Percentiles rank a stretch among this genome's conserved stretches.
Conservation (phyloP, 2,888 invertebrate genomes). For the Acrobasis consociella region DNA sequence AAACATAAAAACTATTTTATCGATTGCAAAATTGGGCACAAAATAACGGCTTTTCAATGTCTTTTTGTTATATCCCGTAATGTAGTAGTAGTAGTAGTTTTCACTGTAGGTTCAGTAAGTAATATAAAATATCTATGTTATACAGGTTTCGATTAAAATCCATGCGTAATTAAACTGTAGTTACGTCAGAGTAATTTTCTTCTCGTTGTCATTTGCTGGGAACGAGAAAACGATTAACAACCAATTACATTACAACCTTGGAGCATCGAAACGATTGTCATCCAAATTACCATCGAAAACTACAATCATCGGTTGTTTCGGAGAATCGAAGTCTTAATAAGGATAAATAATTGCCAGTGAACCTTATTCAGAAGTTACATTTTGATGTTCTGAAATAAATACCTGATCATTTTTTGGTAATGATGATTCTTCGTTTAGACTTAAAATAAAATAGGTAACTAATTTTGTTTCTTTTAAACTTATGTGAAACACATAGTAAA, state of each 20-base stretch:
- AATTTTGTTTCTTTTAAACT: no score
- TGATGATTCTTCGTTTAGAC: no score
- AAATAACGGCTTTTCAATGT: no score
- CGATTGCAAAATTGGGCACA: no score
- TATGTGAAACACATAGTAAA: no score
- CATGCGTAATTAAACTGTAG: not conserved
- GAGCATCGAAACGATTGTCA: constrained; percentile 9
- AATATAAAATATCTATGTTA: not conserved
- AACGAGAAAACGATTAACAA: constrained; percentile 16
- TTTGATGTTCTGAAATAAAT: not conserved
- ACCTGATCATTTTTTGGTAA: no score
- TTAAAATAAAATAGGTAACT: no score
- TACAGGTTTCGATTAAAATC: not conserved
- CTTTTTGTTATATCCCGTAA: not conserved
- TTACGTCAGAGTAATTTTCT: constrained; percentile 13
- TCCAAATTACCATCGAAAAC: constrained; percentile 9
- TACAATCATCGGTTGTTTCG: not conserved
- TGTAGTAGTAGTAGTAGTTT: not conserved
- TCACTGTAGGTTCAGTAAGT: no score
- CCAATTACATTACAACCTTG: constrained; percentile 15
- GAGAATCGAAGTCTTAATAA: constrained; percentile 2
- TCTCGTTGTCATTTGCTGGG: constrained; percentile 15
- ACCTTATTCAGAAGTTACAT: not conserved
- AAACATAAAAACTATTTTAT: no score
- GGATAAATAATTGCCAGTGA: not conserved